Percentiles rank a stretch among this genome's conserved stretches.
Conservation (phyloP, 2,888 invertebrate species). For the Stenurella melanura region DNA sequence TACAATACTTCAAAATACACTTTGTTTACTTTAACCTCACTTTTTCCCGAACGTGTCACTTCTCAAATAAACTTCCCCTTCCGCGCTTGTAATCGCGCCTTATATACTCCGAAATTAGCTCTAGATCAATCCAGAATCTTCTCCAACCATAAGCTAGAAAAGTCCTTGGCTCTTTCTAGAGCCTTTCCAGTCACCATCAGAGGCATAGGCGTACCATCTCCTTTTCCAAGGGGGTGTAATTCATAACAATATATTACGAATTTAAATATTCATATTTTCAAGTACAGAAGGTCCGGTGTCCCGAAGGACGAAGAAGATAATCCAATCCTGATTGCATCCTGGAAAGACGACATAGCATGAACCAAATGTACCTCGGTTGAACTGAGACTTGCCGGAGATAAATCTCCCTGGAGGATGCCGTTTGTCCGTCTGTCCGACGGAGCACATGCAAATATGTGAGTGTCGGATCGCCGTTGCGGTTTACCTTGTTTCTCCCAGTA, state of each 20-base stretch:
- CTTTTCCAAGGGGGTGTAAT: too few species aligned
- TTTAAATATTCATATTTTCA: constrained; percentile 4
- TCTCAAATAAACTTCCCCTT: too few species aligned
- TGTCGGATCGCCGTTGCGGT: constrained; percentile 15
- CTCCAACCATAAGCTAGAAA: too few species aligned
- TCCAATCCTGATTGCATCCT: constrained; percentile 29
- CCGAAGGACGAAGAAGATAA: constrained; percentile 17
- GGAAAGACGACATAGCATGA: background rate
- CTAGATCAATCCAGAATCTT: too few species aligned
- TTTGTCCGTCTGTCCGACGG: constrained; percentile 26
- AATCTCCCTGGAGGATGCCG: constrained; percentile 21
- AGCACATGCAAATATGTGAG: constrained; percentile 29
- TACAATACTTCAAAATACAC: too few species aligned
- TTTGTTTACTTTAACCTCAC: too few species aligned
- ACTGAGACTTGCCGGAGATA: constrained; percentile 17
- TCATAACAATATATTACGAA: background rate
- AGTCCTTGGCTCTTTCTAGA: too few species aligned
- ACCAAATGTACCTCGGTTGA: background rate
- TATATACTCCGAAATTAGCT: too few species aligned
- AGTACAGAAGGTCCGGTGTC: constrained; percentile 6
- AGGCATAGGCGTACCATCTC: too few species aligned
- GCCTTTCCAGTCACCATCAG: too few species aligned
- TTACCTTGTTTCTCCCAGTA: background rate
- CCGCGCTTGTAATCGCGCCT: too few species aligned
- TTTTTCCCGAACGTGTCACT: too few species aligned